A percentile compares a stretch with the other conserved stretches of the same genome.
phyloP scores from a whole-genome alignment of 2,113 vertebrate species.

The Ceratotherium simum region DNA sequence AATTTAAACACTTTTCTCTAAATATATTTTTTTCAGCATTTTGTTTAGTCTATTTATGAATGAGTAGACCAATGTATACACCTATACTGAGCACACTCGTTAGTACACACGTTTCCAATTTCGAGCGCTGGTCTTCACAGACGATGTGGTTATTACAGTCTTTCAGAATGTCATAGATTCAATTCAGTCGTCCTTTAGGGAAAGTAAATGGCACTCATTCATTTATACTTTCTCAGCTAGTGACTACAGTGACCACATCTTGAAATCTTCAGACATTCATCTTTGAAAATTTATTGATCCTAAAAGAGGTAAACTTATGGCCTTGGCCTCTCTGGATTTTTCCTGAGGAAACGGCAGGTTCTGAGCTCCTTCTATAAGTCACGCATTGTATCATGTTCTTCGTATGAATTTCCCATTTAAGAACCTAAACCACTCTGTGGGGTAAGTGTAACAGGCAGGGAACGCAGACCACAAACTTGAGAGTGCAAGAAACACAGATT shows the following conservation, averaged over 20 bases:
- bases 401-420: background rate
- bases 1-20: conserved; percentile 49
- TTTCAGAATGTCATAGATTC: background rate
- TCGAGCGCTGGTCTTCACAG: background rate
- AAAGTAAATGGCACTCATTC: conserved; percentile 34
- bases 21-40: conserved; percentile 46
- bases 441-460: background rate
- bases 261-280: conserved; percentile 26
- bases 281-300: background rate
- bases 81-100: background rate
- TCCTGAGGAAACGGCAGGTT: background rate
- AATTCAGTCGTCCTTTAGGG: conserved; percentile 25
- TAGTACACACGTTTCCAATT: conserved; percentile 52
- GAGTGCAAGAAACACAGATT: background rate
- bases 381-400: background rate
- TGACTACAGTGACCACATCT: background rate
- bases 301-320: background rate
- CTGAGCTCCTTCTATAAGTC: background rate
- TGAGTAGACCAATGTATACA: conserved; percentile 25
- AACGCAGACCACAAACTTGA: background rate
- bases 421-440: conserved; percentile 15
- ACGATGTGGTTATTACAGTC: background rate
- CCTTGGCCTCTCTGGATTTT: background rate
- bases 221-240: conserved; percentile 17
- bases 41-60: conserved; percentile 72